These are phyloP conservation scores for Numenius phaeopus DNA, from an alignment of 2,797 vertebrate species.

Conservation along the genomic window DNA sequence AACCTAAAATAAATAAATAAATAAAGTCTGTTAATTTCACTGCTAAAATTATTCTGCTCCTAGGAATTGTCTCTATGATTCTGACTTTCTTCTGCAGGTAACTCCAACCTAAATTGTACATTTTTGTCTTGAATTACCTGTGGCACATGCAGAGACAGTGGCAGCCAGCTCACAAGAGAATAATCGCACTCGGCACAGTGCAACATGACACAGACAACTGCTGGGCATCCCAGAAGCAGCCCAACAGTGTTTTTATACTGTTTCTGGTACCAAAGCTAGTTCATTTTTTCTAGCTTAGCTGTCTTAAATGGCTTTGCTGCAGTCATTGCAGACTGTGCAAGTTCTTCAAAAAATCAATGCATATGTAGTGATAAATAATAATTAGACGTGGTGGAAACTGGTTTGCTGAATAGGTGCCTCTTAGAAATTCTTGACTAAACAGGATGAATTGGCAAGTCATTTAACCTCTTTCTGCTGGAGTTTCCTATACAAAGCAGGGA, in stretches of 20 bases:
- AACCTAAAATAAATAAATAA: not conserved
- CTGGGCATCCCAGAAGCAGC: not conserved
- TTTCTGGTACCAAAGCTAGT: not conserved
- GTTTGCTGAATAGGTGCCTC: not conserved
- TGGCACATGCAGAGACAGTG: not conserved
- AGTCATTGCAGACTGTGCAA: not conserved
- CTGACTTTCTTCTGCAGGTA: not conserved
- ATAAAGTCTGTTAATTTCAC: not conserved
- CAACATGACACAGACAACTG: not conserved
- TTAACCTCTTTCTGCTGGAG: not conserved
- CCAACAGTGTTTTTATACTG: not conserved
- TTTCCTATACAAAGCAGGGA: not conserved
- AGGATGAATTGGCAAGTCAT: not conserved
- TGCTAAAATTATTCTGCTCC: not conserved
- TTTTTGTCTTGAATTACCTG: not conserved
- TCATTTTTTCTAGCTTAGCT: not conserved
- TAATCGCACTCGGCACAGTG: not conserved
- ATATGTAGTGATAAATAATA: not conserved
- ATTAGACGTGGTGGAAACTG: not conserved
- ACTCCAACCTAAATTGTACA: not conserved
- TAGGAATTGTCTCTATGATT: not conserved
- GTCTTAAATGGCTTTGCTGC: not conserved
- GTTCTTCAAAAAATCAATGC: not conserved
- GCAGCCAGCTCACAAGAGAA: not conserved
- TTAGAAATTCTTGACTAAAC: conserved; percentile 7